phyloP scores from a whole-genome alignment of 2,888 invertebrate species.

The Acleris literana region DNA sequence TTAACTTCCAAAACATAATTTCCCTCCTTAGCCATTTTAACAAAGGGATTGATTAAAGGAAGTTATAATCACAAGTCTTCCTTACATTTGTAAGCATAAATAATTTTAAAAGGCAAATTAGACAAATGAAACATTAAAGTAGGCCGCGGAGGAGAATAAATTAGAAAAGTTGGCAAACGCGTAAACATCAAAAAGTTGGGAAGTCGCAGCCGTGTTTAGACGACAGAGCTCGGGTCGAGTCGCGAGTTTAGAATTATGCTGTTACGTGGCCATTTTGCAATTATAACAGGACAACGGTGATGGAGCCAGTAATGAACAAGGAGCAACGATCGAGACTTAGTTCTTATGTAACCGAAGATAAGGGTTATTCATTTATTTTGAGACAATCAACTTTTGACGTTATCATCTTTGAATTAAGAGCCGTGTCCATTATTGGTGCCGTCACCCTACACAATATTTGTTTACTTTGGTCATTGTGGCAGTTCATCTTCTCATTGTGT shows the following conservation, averaged over 20 bases:
- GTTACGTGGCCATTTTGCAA: background rate
- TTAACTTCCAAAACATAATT: slow-evolving; percentile 18
- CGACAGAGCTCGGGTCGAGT: background rate
- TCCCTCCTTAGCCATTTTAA: slow-evolving; percentile 14
- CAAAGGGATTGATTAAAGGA: slow-evolving; percentile 29
- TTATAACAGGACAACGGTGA: background rate
- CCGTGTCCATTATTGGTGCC: too few relatives aligned
- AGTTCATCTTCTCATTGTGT: too few relatives aligned
- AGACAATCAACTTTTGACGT: too few relatives aligned
- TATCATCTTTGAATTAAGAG: too few relatives aligned
- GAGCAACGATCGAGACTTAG: too few relatives aligned
- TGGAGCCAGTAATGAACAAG: too few relatives aligned
- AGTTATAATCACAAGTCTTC: slow-evolving; percentile 34
- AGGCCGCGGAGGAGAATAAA: slow-evolving; percentile 58
- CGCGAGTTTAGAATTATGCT: background rate
- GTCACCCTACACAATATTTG: too few relatives aligned
- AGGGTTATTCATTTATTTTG: too few relatives aligned
- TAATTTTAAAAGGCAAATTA: slow-evolving; percentile 57
- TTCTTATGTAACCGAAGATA: too few relatives aligned
- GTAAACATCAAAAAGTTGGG: slow-evolving; percentile 67
- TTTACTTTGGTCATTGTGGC: too few relatives aligned
- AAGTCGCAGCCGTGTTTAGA: slow-evolving; percentile 42
- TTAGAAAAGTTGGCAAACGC: slow-evolving; percentile 63
- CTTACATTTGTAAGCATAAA: slow-evolving; percentile 43
- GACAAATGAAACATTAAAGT: slow-evolving; percentile 58